These are phyloP conservation scores for Paragorgia papillata DNA, from an alignment of 92 coral and sea anemone genomes.

Conservation along the genomic window DNA sequence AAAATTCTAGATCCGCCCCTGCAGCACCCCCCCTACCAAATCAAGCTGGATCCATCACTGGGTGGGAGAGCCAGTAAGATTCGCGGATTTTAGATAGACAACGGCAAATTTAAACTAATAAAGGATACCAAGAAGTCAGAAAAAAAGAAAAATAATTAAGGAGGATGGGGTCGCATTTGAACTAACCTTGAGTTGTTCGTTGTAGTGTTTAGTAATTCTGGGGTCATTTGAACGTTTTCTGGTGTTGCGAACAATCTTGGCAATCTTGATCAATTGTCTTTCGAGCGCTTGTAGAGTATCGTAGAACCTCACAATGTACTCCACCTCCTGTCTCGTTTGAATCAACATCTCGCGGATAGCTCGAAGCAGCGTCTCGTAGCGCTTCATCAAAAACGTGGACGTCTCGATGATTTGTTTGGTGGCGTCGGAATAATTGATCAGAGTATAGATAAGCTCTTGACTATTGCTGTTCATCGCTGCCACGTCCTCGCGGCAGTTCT, in stretches of 20 bases:
- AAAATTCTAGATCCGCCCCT: no score
- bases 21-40: no score
- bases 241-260: slow-evolving; percentile 50
- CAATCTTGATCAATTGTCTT: slow-evolving; percentile 77
- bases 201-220: slow-evolving; percentile 37
- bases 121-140: no score
- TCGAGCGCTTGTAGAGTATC: slow-evolving; percentile 64
- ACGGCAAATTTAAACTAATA: no score
- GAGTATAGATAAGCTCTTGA: slow-evolving; percentile 35
- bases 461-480: slow-evolving; percentile 41
- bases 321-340: slow-evolving; percentile 28
- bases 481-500: slow-evolving; percentile 13
- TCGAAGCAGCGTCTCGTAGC: slow-evolving; percentile 36
- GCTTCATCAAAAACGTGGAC: slow-evolving; percentile 38
- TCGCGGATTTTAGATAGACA: no score
- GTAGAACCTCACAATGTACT: slow-evolving; percentile 37
- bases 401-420: slow-evolving; percentile 43
- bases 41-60: no score
- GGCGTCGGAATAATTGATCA: slow-evolving; percentile 43
- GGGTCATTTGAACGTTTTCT: slow-evolving; percentile 39
- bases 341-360: slow-evolving; percentile 38
- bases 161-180: no score
- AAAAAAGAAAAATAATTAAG: no score
- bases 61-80: no score
- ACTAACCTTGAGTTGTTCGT: slow-evolving; percentile 43